phyloP scores from a whole-genome alignment of 2,113 vertebrate species.

The Pterocles burchelli region DNA sequence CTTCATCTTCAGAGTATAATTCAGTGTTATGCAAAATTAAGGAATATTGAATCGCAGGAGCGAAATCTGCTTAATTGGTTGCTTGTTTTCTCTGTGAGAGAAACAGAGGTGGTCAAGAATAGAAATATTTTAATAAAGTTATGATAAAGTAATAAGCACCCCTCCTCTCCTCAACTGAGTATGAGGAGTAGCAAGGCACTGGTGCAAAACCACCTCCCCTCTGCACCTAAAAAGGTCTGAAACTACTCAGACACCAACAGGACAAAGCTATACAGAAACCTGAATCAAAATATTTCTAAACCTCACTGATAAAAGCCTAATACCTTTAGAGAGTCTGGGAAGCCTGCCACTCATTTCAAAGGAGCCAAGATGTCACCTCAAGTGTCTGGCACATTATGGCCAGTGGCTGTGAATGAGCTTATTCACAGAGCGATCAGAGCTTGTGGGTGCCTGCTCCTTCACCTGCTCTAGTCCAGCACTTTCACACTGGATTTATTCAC shows the following conservation, averaged over 20 bases:
- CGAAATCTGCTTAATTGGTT: background rate
- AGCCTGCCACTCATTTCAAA: background rate
- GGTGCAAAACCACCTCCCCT: background rate
- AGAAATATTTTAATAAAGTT: background rate
- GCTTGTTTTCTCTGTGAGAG: background rate
- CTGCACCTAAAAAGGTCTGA: background rate
- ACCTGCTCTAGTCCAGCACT: background rate
- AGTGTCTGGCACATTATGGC: background rate
- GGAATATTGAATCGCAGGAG: background rate
- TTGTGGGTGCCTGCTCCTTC: background rate
- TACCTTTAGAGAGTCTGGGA: background rate
- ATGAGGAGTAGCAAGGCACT: background rate
- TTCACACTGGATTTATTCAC: constrained; percentile 12
- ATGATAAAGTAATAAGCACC: background rate
- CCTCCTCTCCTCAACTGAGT: background rate
- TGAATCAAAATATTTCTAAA: background rate
- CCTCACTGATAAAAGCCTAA: background rate
- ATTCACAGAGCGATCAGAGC: background rate
- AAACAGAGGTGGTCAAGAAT: background rate
- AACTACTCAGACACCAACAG: background rate
- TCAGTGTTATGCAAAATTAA: background rate
- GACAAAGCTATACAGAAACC: background rate
- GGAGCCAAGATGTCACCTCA: constrained; percentile 32
- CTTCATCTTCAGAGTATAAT: background rate
- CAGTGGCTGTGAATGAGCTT: background rate